Conservation (phyloP, 92 coral and sea anemone genomes). For the Bergia puertoricense region DNA sequence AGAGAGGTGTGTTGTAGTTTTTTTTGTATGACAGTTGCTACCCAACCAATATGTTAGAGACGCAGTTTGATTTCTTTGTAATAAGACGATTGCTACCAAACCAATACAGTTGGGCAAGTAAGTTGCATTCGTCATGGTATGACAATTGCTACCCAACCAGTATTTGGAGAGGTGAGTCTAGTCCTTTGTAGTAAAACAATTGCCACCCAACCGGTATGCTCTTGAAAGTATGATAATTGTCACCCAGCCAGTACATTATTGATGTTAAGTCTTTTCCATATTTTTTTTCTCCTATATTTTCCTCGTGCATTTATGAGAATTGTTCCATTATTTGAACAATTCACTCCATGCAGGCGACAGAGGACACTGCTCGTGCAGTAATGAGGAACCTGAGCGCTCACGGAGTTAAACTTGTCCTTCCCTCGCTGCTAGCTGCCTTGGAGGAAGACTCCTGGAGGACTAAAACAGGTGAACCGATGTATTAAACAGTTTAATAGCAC, state of each 20-base stretch:
- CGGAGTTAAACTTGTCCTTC: constrained; percentile 97
- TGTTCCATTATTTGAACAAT: neutral
- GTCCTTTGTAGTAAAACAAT: no score
- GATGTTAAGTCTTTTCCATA: no score
- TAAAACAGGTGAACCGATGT: constrained; percentile 69
- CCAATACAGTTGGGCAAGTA: no score
- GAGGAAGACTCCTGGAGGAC: constrained; percentile 99
- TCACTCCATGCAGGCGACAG: constrained; percentile 79
- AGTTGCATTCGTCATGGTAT: no score
- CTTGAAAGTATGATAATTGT: no score
- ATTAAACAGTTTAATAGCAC: neutral
- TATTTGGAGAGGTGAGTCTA: no score
- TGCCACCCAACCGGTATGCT: neutral
- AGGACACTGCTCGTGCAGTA: constrained; percentile 98
- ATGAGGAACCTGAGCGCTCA: constrained; percentile 98
- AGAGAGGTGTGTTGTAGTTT: constrained; percentile 72
- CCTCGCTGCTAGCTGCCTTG: constrained; percentile 86
- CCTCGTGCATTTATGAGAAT: neutral
- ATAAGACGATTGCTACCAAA: no score
- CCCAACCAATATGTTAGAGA: neutral
- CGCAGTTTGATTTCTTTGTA: no score
- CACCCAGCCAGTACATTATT: no score
- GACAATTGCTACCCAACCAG: no score
- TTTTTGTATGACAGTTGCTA: no score
- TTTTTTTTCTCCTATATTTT: neutral